Evolutionary conservation across 2,113 vertebrate species (phyloP).

Genomic region (Sinocyclocheilus rhinocerous): DNA sequence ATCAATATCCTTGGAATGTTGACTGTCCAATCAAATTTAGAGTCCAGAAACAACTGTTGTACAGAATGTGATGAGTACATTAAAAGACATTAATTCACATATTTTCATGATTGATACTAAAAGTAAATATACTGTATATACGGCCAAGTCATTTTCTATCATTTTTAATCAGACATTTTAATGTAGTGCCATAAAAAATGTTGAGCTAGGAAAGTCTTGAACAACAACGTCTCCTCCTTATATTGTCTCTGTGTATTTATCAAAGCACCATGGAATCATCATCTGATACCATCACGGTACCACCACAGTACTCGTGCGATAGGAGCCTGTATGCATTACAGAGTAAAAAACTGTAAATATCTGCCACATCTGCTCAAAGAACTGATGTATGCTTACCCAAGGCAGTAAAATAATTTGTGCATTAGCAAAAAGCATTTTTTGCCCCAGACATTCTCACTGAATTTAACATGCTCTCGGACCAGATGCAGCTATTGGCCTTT

Average conservation of each 20-base stretch:
- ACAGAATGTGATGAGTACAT: neutral
- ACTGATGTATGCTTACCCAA: slow-evolving; percentile 30
- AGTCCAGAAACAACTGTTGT: neutral
- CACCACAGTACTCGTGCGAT: neutral
- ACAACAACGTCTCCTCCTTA: neutral
- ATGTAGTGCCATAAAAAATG: neutral
- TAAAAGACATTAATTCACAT: neutral
- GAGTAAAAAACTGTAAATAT: slow-evolving; percentile 61
- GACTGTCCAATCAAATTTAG: neutral
- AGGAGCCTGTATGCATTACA: slow-evolving; percentile 67
- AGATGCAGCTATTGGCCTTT: slow-evolving; percentile 26
- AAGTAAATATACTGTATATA: neutral
- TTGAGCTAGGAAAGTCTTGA: neutral
- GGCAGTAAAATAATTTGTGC: slow-evolving; percentile 56
- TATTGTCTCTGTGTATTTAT: neutral
- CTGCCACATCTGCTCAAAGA: slow-evolving; percentile 35
- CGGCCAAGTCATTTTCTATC: neutral
- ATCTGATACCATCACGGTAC: slow-evolving; percentile 26
- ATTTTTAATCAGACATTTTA: neutral
- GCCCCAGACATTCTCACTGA: slow-evolving; percentile 40
- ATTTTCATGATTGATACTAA: neutral
- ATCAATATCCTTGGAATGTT: too few relatives aligned
- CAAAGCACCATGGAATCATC: neutral
- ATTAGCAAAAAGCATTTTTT: slow-evolving; percentile 58
- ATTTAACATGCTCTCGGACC: slow-evolving; percentile 45